These are phyloP conservation scores for Micromesistius poutassou DNA, from an alignment of 2,797 vertebrate genomes.

Conservation along the genomic window DNA sequence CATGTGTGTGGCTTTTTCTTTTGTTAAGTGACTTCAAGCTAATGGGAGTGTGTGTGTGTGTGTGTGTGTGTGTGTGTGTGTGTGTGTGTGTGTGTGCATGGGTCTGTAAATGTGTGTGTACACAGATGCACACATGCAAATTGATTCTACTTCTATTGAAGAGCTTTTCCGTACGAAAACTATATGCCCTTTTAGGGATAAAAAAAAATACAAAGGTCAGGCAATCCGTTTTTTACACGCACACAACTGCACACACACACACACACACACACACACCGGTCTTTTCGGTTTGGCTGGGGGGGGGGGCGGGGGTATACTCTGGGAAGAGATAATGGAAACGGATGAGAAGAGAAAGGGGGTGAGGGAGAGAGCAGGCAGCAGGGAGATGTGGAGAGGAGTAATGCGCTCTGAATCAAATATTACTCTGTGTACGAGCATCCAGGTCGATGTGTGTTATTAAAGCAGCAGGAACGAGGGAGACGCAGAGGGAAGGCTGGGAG, in stretches of 20 bases:
- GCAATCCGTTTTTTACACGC: constrained; percentile 37
- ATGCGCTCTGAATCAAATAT: constrained; percentile 26
- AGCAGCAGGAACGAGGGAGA: too few species aligned
- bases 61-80: too few species aligned
- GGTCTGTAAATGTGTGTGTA: too few species aligned
- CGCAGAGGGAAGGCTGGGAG: too few species aligned
- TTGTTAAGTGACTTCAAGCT: too few species aligned
- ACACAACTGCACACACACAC: neutral
- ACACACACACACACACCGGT: too few species aligned
- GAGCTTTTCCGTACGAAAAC: constrained; percentile 18
- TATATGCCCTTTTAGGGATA: constrained; percentile 35
- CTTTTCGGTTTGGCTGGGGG: constrained; percentile 2
- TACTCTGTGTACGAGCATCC: too few species aligned
- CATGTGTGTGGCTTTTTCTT: too few species aligned
- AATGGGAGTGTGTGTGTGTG: too few species aligned
- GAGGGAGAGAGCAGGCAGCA: constrained; percentile 27
- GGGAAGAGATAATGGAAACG: constrained; percentile 53
- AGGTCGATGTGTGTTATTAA: too few species aligned
- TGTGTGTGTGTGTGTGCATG: too few species aligned
- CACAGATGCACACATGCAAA: constrained; percentile 10
- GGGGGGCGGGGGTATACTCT: constrained; percentile 36
- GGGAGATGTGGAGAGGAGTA: constrained; percentile 36
- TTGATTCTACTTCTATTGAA: constrained; percentile 7
- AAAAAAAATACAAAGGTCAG: constrained; percentile 21
- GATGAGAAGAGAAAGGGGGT: constrained; percentile 28